Evolutionary conservation across 2,888 invertebrate species (phyloP).

Genomic region (Clepsis dumicolana): DNA sequence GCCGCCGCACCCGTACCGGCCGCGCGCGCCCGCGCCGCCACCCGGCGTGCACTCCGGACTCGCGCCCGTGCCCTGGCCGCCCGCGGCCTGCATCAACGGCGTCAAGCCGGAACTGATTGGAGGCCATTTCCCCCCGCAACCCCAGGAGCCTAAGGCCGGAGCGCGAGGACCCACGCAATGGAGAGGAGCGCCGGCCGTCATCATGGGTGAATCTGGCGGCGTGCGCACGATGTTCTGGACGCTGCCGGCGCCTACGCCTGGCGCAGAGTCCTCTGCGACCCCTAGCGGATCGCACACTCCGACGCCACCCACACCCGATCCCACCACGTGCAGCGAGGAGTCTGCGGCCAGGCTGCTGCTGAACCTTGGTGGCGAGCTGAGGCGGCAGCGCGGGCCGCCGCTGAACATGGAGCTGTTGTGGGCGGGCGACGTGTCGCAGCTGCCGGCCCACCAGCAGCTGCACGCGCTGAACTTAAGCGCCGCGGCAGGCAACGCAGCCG

Average conservation of each 20-base stretch:
- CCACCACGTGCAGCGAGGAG: conserved; percentile 84
- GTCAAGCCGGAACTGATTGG: conserved; percentile 94
- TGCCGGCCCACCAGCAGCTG: conserved; percentile 93
- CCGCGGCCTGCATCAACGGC: conserved; percentile 90
- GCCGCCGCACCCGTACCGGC: conserved; percentile 70
- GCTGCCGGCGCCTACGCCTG: conserved; percentile 84
- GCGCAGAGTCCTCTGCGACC: conserved; percentile 75
- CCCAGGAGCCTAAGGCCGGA: conserved; percentile 73
- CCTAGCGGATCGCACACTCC: conserved; percentile 84
- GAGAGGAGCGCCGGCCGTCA: conserved; percentile 93
- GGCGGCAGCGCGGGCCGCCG: conserved; percentile 88
- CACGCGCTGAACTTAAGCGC: conserved; percentile 92
- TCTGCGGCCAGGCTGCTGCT: conserved; percentile 90
- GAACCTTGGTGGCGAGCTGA: conserved; percentile 90
- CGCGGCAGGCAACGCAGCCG: conserved; percentile 78
- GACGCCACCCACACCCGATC: conserved; percentile 84
- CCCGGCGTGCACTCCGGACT: conserved; percentile 72
- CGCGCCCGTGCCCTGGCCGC: conserved; percentile 84
- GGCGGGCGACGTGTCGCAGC: conserved; percentile 95
- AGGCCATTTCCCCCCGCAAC: conserved; percentile 82
- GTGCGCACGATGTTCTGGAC: conserved; percentile 91
- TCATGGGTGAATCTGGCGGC: conserved; percentile 97
- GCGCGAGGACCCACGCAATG: conserved; percentile 75
- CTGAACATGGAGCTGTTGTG: conserved; percentile 96
- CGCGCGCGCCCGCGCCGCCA: conserved; percentile 75